Conservation (phyloP, 2,113 vertebrate genomes). For the Oncorhynchus clarkii region DNA sequence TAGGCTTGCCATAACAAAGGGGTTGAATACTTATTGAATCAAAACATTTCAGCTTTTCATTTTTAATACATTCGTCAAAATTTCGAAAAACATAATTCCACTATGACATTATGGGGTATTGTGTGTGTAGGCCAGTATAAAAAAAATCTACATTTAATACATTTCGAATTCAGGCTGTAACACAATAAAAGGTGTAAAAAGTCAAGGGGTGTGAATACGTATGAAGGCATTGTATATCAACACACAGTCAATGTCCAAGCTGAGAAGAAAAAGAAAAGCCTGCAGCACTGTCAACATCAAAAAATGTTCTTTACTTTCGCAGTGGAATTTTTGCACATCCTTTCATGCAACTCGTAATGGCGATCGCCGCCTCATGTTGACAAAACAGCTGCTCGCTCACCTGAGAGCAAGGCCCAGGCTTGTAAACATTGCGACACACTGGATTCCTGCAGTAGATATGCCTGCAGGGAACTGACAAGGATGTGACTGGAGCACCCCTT, state of each 20-base stretch:
- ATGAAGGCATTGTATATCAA: neutral
- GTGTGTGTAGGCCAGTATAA: too few species aligned
- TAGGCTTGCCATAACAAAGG: too few species aligned
- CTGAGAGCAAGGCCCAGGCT: slow-evolving; percentile 16
- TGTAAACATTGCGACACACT: slow-evolving; percentile 42
- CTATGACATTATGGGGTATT: too few species aligned
- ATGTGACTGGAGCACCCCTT: neutral
- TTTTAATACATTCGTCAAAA: too few species aligned
- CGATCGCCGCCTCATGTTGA: slow-evolving; percentile 12
- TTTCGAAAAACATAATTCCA: too few species aligned
- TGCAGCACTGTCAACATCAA: slow-evolving; percentile 7
- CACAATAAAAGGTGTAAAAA: too few species aligned
- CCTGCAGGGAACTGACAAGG: neutral
- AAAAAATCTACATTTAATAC: too few species aligned
- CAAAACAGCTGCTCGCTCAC: slow-evolving; percentile 27
- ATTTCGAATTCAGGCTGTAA: too few species aligned
- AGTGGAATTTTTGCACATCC: slow-evolving; percentile 27
- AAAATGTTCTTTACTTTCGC: slow-evolving; percentile 35
- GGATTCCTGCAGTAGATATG: neutral
- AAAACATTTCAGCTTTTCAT: too few species aligned
- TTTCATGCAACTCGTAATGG: slow-evolving; percentile 4
- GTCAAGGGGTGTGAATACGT: too few species aligned
- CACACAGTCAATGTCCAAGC: neutral
- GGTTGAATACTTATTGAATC: too few species aligned
- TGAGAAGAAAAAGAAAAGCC: neutral